phyloP scores from a whole-genome alignment of 2,797 vertebrate genomes.

The Perodicticus potto region DNA sequence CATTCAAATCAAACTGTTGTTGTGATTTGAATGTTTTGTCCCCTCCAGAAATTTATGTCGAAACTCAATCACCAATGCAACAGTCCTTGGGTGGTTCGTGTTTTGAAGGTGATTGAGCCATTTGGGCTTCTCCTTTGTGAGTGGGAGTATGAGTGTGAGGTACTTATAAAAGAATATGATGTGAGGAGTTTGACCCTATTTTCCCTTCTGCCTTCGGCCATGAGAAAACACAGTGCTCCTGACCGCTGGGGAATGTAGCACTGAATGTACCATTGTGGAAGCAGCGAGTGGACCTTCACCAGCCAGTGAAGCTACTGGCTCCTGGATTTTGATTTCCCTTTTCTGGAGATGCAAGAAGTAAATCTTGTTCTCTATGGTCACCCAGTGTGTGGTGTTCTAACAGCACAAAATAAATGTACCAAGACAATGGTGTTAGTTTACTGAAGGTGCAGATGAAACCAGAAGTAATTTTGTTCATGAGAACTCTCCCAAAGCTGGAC shows the following conservation, averaged over 20 bases:
- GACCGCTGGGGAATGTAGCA: background rate
- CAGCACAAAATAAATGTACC: too few species aligned
- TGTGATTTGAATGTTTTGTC: background rate
- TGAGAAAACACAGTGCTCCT: background rate
- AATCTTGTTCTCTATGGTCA: background rate
- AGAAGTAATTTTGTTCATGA: background rate
- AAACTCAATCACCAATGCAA: background rate
- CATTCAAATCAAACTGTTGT: too few species aligned
- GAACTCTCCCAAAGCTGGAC: background rate
- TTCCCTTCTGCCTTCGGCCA: background rate
- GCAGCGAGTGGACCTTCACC: too few species aligned
- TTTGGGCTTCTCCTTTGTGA: background rate
- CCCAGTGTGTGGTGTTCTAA: background rate
- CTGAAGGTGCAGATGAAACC: background rate
- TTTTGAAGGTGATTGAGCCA: background rate
- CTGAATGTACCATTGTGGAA: background rate
- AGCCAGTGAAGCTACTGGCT: fast-evolving
- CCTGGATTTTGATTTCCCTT: background rate
- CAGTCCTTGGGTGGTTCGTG: too few species aligned
- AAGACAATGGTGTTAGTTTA: background rate
- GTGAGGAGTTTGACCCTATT: background rate
- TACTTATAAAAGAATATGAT: background rate
- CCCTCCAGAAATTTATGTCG: background rate
- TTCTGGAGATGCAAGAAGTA: background rate
- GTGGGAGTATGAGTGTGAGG: too few species aligned